Conservation (phyloP, 2,113 vertebrate genomes). For the Bolborhynchus lineola region DNA sequence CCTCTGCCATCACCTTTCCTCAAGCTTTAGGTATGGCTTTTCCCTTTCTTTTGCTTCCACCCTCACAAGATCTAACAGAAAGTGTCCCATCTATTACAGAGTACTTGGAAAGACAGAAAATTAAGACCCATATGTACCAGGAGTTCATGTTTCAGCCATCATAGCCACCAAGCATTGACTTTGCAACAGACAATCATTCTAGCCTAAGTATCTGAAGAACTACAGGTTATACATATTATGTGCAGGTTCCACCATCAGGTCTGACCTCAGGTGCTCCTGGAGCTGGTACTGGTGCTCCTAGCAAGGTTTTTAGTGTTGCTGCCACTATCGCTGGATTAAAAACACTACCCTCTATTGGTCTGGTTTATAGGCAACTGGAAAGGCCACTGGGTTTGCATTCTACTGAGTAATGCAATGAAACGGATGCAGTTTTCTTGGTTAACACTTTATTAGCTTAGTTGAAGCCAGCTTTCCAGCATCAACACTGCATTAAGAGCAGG, state of each 20-base stretch:
- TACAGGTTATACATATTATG: fast-evolving
- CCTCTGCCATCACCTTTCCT: background rate
- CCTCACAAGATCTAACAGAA: background rate
- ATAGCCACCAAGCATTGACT: background rate
- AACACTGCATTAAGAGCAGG: background rate
- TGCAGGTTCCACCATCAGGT: background rate
- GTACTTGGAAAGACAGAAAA: background rate
- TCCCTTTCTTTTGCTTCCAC: background rate
- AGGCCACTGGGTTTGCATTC: background rate
- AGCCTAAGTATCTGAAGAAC: background rate
- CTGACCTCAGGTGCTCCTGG: background rate
- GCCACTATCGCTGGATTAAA: background rate
- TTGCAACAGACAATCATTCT: background rate
- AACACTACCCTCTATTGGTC: background rate
- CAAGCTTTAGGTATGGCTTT: background rate
- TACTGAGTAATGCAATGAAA: background rate
- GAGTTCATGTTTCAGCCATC: background rate
- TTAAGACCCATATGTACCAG: background rate
- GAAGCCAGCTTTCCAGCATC: background rate
- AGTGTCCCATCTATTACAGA: background rate
- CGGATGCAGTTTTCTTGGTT: background rate
- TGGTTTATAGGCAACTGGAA: fast-evolving
- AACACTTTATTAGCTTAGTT: background rate
- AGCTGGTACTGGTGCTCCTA: fast-evolving
- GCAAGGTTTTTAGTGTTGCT: background rate